Conservation (phyloP, 2,113 vertebrate genomes). For the Glaucidium brasilianum region DNA sequence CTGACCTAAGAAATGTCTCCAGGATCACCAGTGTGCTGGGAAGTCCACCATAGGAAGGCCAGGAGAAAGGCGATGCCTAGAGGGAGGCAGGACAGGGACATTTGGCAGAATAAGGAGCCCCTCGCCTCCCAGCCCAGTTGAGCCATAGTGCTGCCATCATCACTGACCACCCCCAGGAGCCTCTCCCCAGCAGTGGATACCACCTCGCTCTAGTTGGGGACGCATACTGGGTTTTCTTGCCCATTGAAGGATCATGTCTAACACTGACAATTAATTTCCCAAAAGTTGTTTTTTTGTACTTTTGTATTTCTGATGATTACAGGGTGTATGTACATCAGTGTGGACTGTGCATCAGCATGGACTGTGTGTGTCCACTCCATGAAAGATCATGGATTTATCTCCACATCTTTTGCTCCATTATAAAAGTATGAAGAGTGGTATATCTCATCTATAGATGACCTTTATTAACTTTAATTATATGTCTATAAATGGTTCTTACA, state of each 20-base stretch:
- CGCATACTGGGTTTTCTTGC: neutral
- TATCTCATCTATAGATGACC: neutral
- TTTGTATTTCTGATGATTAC: neutral
- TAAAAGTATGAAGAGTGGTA: neutral
- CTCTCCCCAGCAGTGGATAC: neutral
- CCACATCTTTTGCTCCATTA: neutral
- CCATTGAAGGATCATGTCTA: neutral
- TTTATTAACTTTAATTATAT: neutral
- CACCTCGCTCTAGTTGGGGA: rapidly evolving
- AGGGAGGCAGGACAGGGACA: rapidly evolving
- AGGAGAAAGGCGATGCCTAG: neutral
- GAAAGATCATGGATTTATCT: neutral
- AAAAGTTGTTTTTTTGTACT: neutral
- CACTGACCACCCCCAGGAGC: rapidly evolving
- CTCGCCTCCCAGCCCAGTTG: rapidly evolving
- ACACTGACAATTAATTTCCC: neutral
- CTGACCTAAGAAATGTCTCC: rapidly evolving
- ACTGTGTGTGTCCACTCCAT: rapidly evolving
- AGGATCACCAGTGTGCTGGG: neutral
- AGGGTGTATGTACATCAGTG: rapidly evolving
- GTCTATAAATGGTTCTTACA: neutral
- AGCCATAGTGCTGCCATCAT: neutral
- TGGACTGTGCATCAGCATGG: neutral
- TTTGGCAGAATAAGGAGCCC: neutral
- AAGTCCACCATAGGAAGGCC: neutral